phyloP scores from a whole-genome alignment of 1,140 invertebrate genomes.

The Heliconius nattereri region DNA sequence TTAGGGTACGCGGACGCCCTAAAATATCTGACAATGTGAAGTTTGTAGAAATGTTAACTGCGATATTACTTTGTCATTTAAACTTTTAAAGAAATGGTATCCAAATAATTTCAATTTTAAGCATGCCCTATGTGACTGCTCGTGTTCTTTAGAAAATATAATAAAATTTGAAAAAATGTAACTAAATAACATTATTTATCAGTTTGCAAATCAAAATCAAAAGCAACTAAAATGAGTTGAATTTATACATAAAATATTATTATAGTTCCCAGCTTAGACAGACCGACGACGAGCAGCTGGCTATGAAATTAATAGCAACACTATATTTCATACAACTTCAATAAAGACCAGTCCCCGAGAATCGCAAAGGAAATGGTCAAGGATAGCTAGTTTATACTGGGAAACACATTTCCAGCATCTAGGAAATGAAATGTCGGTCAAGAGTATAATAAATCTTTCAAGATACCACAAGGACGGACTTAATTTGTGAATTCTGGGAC shows the following conservation, averaged over 20 bases:
- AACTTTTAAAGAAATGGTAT: too few species aligned
- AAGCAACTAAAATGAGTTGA: not conserved
- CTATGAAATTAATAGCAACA: not conserved
- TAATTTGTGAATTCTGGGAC: not conserved
- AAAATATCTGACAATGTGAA: too few species aligned
- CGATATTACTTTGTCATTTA: too few species aligned
- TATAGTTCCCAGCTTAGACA: not conserved
- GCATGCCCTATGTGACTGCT: too few species aligned
- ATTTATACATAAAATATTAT: not conserved
- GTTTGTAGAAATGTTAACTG: too few species aligned
- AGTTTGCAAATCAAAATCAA: too few species aligned
- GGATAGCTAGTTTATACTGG: slow-evolving; percentile 29
- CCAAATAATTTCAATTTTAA: too few species aligned
- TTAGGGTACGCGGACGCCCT: too few species aligned
- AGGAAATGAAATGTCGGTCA: slow-evolving; percentile 24
- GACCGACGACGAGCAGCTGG: not conserved
- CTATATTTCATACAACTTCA: not conserved
- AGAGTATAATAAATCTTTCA: slow-evolving; percentile 21
- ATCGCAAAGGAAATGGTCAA: slow-evolving; percentile 38
- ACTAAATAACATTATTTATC: too few species aligned
- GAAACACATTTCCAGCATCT: slow-evolving; percentile 47
- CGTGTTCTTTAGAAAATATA: too few species aligned
- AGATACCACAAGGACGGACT: not conserved
- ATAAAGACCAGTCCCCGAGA: not conserved
- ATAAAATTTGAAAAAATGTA: too few species aligned